Percentiles rank a stretch among this genome's conserved stretches.
These are phyloP conservation scores for Machimus atricapillus DNA, from an alignment of 2,888 invertebrate species.

Conservation along the genomic window DNA sequence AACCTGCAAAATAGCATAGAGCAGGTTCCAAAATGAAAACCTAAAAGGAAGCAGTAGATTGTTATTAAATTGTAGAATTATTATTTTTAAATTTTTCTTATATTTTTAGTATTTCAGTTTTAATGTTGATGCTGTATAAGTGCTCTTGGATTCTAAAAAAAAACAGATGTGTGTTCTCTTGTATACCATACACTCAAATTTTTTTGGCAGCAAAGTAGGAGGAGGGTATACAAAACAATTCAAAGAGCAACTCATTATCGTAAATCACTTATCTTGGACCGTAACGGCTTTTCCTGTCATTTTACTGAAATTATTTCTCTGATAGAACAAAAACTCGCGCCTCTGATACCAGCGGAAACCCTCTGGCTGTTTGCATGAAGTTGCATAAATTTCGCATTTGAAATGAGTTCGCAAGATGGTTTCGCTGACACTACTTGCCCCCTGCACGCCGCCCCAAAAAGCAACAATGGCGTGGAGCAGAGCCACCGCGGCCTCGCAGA, in stretches of 20 bases:
- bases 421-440: conserved; percentile 24
- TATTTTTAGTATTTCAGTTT: no score
- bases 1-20: no score
- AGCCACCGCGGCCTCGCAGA: conserved; percentile 1
- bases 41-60: no score
- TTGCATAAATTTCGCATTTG: conserved; percentile 45
- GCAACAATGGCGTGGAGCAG: not conserved
- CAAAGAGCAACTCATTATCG: not conserved
- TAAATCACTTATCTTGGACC: conserved; percentile 30
- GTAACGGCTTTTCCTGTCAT: conserved; percentile 10
- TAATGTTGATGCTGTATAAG: no score
- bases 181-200: not conserved
- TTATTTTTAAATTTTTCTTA: no score
- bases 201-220: not conserved
- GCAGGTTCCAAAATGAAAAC: no score
- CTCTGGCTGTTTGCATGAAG: conserved; percentile 41
- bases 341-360: conserved; percentile 38
- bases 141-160: not conserved
- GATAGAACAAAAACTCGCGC: conserved; percentile 4
- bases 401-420: conserved; percentile 43
- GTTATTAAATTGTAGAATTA: no score
- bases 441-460: not conserved
- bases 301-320: not conserved
- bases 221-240: not conserved
- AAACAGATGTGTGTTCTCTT: not conserved